A percentile compares a stretch with the other conserved stretches of the same genome.
These are phyloP conservation scores for Amiota communis DNA, from an alignment of 2,888 invertebrate species.

Conservation along the genomic window DNA sequence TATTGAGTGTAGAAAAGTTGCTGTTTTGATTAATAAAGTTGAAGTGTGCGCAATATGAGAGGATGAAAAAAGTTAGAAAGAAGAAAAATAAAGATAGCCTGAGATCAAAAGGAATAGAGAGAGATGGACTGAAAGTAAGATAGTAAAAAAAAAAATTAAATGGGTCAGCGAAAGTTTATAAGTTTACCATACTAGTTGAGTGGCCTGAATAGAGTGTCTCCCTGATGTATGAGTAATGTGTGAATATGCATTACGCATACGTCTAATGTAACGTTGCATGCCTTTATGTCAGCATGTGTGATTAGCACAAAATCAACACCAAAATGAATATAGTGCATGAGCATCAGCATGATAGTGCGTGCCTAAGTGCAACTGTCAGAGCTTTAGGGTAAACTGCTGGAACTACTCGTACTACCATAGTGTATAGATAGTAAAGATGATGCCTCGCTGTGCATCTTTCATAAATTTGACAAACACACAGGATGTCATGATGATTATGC, in stretches of 20 bases:
- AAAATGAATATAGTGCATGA: slow-evolving; percentile 1
- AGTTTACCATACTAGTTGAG: too few relatives aligned
- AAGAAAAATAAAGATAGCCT: too few relatives aligned
- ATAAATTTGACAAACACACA: slow-evolving; percentile 58
- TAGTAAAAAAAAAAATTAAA: too few relatives aligned
- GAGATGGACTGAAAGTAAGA: neutral
- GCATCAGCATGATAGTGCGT: slow-evolving; percentile 34
- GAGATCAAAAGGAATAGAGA: neutral
- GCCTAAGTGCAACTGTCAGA: slow-evolving; percentile 59
- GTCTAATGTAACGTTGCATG: neutral
- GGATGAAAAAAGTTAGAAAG: neutral
- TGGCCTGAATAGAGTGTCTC: too few relatives aligned
- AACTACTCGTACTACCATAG: too few relatives aligned
- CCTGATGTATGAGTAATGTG: too few relatives aligned
- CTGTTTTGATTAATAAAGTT: slow-evolving; percentile 24
- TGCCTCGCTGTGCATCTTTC: too few relatives aligned
- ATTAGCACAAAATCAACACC: slow-evolving; percentile 1
- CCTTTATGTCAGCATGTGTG: neutral
- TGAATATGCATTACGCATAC: slow-evolving; percentile 10
- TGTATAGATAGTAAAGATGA: too few relatives aligned
- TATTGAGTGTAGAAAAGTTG: neutral
- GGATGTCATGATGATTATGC: slow-evolving; percentile 7
- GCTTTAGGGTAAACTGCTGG: slow-evolving; percentile 50
- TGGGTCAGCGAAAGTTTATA: too few relatives aligned
- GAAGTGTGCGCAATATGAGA: neutral